Conservation (phyloP, 2,113 vertebrate genomes). For the Lepidothrix coronata region DNA sequence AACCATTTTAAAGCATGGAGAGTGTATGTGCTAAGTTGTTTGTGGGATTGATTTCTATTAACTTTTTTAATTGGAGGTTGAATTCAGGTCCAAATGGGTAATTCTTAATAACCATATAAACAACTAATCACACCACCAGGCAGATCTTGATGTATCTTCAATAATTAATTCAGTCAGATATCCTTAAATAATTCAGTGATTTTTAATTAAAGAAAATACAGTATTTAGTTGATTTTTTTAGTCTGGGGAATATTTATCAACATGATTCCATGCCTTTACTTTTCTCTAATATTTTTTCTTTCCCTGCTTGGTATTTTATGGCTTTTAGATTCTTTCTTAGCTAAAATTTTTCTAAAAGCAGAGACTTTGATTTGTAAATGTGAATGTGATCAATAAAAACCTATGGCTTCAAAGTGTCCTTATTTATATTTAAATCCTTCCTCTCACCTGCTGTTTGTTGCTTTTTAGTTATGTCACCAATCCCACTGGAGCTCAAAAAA, state of each 20-base stretch:
- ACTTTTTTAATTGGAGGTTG: slow-evolving; percentile 10
- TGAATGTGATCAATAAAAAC: slow-evolving; percentile 79
- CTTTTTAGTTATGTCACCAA: slow-evolving; percentile 84
- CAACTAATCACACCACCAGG: not conserved
- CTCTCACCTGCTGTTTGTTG: slow-evolving; percentile 85
- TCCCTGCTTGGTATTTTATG: not conserved
- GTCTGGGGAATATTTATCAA: slow-evolving; percentile 20
- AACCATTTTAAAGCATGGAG: not conserved
- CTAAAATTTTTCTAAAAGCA: slow-evolving; percentile 49
- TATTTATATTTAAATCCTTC: slow-evolving; percentile 67
- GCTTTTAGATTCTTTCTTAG: slow-evolving; percentile 1
- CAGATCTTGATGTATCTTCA: slow-evolving; percentile 44
- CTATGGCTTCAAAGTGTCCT: slow-evolving; percentile 81
- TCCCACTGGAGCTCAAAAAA: slow-evolving; percentile 68
- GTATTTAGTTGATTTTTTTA: slow-evolving; percentile 23
- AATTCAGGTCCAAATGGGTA: slow-evolving; percentile 10
- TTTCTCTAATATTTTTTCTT: slow-evolving; percentile 8
- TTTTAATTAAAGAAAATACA: slow-evolving; percentile 59
- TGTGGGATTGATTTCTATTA: not conserved
- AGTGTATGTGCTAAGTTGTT: not conserved
- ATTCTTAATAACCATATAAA: slow-evolving; percentile 11
- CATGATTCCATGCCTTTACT: not conserved
- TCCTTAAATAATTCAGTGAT: slow-evolving; percentile 52
- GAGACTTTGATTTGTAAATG: slow-evolving; percentile 83
- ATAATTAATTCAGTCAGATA: slow-evolving; percentile 52